Base-by-base conservation (phyloP, 1,140 invertebrate genomes). In the Pseudomyrmex cubaensis region DNA sequence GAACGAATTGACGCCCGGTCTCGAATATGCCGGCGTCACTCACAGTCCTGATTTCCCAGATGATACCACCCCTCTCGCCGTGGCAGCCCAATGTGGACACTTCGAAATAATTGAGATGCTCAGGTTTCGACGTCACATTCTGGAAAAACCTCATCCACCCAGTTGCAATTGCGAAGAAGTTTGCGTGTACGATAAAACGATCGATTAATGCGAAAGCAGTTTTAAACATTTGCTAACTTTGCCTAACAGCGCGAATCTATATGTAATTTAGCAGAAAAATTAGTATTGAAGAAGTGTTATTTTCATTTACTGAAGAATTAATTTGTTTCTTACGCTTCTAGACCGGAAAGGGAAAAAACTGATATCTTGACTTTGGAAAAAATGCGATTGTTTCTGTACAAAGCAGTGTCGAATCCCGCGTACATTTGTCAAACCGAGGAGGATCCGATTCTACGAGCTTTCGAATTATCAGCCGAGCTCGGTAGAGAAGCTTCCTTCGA, bases 31-130 rank as follows among this genome's bases (percentile, higher is more conserved):
- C 15, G 95, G 95, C 1, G 92, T 94, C 1, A 94, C 94, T 35
- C 82, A 84, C 0, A 95, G 95, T 54, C 90, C 95, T 0, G 95
- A 96, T 72, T 97, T 97, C 92, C 96, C 96, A 0, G 95, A 96
- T 13, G 95, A 97, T 85, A 95, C 97, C 5, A 97, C 96, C 0
- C 97, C 97, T 0, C 93, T 97, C 15, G 96, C 96, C 57, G 93
- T 97, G 2, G 97, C 97, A 1, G 96, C 97, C 9, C 96, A 97
- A 84, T 94, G 94, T 50, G 97, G 97, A 48, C 96, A 97, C 87
- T 96, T 95, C 86, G 96, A 97, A 89, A 96, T 97, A 22, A 96
- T 97, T 15, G 95, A 95, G 85, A 92, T 96, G 56, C 93, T 97
- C 1, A 93, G 97, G 2, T 69, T 25, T 1, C 57, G 85, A 44